phyloP scores from a whole-genome alignment of 2,797 vertebrate species.

The Capromys pilorides region DNA sequence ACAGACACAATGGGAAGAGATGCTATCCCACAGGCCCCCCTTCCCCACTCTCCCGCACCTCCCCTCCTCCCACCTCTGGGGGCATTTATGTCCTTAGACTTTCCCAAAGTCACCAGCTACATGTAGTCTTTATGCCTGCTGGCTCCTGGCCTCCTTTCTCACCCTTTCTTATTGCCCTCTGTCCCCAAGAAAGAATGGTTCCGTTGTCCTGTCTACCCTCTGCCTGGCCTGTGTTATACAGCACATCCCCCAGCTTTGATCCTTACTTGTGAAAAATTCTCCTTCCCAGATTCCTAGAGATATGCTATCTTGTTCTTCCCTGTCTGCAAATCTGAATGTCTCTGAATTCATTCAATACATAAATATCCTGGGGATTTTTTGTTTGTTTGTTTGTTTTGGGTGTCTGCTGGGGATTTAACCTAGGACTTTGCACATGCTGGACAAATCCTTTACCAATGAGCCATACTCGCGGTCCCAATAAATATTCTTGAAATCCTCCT shows the following conservation, averaged over 20 bases:
- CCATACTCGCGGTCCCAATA: neutral
- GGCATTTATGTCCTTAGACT: neutral
- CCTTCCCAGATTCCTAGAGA: neutral
- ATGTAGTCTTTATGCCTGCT: fast-evolving
- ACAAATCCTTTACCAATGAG: neutral
- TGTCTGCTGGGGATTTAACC: neutral
- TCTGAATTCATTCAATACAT: neutral
- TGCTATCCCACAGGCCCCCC: neutral
- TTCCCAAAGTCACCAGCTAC: neutral
- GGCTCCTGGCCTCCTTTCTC: neutral
- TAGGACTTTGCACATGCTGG: neutral
- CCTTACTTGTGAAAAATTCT: neutral
- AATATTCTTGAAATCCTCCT: neutral
- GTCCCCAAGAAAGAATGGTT: neutral
- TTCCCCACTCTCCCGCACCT: neutral
- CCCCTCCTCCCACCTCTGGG: neutral
- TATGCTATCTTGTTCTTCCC: neutral
- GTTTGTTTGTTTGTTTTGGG: neutral
- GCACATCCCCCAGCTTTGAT: too few species aligned
- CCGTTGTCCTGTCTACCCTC: neutral
- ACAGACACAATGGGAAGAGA: too few species aligned
- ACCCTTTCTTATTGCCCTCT: neutral
- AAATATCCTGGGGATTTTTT: neutral
- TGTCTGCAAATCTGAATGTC: neutral
- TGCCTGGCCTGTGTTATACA: neutral